Percentiles rank a stretch among this genome's conserved stretches.
phyloP scores from a whole-genome alignment of 2,888 invertebrate species.

The Aleiodes leptofemur region DNA sequence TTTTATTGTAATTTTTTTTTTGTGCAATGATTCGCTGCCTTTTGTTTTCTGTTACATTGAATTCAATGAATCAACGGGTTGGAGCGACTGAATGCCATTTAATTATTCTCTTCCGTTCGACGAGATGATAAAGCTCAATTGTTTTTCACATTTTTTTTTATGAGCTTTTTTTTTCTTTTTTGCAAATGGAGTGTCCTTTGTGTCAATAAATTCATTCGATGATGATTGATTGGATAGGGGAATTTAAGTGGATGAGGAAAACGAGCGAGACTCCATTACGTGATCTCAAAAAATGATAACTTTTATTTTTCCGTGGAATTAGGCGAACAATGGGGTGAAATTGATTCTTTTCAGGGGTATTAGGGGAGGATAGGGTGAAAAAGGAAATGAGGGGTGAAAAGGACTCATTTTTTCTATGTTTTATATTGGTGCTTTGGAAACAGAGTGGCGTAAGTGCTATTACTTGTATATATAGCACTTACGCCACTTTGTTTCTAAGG shows the following conservation, averaged over 20 bases:
- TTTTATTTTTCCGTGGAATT: not conserved
- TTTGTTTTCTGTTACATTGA: not conserved
- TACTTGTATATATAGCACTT: no score
- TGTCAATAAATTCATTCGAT: constrained; percentile 19
- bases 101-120: constrained; percentile 3
- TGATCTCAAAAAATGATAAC: not conserved
- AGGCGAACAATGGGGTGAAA: no score
- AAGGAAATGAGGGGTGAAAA: no score
- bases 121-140: not conserved
- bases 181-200: not conserved
- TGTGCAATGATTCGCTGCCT: not conserved
- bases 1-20: not conserved
- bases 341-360: no score
- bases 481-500: no score
- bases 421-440: no score
- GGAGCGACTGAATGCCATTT: constrained; percentile 1
- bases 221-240: constrained; percentile 9
- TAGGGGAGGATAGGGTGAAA: no score
- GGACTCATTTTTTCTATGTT: no score
- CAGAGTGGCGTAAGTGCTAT: no score
- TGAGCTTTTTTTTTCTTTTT: not conserved
- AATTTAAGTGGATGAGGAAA: constrained; percentile 5
- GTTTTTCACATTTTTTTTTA: no score
- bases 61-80: not conserved
- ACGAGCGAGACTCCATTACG: not conserved